Conservation (phyloP, 2,888 invertebrate genomes). For the Chorisops tibialis region DNA sequence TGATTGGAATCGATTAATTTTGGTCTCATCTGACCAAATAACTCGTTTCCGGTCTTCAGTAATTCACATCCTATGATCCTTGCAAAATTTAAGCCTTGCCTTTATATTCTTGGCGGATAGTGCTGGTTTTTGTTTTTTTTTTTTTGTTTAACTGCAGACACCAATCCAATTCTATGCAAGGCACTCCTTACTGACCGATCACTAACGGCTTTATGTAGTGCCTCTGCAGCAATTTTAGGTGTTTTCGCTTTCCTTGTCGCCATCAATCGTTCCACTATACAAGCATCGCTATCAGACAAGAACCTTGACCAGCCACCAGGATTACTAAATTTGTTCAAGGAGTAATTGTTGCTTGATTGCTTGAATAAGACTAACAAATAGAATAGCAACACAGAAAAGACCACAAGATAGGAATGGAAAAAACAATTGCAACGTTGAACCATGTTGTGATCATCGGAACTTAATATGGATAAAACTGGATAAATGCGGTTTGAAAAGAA, state of each 20-base stretch:
- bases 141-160: conserved; percentile 26
- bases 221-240: neutral
- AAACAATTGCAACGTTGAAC: too few species aligned
- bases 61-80: conserved; percentile 12
- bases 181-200: conserved; percentile 23
- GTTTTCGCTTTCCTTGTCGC: neutral
- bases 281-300: too few species aligned
- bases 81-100: conserved; percentile 21
- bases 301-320: too few species aligned
- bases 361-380: too few species aligned
- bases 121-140: conserved; percentile 24
- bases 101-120: conserved; percentile 26
- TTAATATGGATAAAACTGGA: too few species aligned
- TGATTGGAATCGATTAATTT: conserved; percentile 25
- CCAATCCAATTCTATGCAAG: conserved; percentile 19
- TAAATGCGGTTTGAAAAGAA: too few species aligned
- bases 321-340: too few species aligned
- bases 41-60: conserved; percentile 26
- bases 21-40: conserved; percentile 29
- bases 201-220: conserved; percentile 14
- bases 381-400: too few species aligned
- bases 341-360: too few species aligned
- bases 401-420: too few species aligned
- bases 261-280: too few species aligned
- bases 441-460: too few species aligned